A percentile compares a stretch with the other conserved stretches of the same genome.
phyloP scores from a whole-genome alignment of 2,888 invertebrate species.

The Drosophila barbarae region DNA sequence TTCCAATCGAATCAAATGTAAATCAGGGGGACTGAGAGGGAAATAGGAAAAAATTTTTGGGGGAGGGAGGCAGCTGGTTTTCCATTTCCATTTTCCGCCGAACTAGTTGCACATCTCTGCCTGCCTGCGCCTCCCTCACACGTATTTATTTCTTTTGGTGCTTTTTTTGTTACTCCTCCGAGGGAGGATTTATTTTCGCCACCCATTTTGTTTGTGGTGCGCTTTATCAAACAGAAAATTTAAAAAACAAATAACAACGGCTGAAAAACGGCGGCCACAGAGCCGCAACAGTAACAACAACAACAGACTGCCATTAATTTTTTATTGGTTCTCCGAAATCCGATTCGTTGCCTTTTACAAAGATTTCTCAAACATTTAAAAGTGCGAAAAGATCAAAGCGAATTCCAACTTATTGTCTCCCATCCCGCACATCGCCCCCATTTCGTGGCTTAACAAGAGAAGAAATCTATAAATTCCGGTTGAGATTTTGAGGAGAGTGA shows the following conservation, averaged over 20 bases:
- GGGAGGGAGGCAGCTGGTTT: slow-evolving; percentile 38
- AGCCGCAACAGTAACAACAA: slow-evolving; percentile 39
- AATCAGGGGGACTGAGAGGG: slow-evolving; percentile 49
- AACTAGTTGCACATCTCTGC: slow-evolving; percentile 68
- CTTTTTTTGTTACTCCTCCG: background rate
- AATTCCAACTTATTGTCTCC: slow-evolving; percentile 74
- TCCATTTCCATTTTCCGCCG: slow-evolving; percentile 61
- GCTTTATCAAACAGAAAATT: slow-evolving; percentile 73
- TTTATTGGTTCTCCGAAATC: slow-evolving; percentile 73
- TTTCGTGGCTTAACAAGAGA: slow-evolving; percentile 55
- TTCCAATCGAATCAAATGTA: slow-evolving; percentile 72
- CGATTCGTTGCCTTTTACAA: slow-evolving; percentile 71
- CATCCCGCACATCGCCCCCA: slow-evolving; percentile 6
- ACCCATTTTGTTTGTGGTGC: slow-evolving; percentile 71
- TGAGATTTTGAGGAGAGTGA: slow-evolving; percentile 25
- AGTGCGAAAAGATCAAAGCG: slow-evolving; percentile 74
- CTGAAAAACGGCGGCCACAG: slow-evolving; percentile 19
- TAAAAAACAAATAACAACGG: slow-evolving; percentile 69
- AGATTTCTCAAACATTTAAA: slow-evolving; percentile 74
- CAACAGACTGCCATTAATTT: slow-evolving; percentile 67
- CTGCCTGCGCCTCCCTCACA: slow-evolving; percentile 25
- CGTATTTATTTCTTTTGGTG: slow-evolving; percentile 39
- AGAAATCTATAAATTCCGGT: slow-evolving; percentile 40
- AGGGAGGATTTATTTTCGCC: slow-evolving; percentile 63
- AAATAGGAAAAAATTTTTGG: background rate